Conservation (phyloP, 2,113 vertebrate species). For the Coptodon bakossiorum region DNA sequence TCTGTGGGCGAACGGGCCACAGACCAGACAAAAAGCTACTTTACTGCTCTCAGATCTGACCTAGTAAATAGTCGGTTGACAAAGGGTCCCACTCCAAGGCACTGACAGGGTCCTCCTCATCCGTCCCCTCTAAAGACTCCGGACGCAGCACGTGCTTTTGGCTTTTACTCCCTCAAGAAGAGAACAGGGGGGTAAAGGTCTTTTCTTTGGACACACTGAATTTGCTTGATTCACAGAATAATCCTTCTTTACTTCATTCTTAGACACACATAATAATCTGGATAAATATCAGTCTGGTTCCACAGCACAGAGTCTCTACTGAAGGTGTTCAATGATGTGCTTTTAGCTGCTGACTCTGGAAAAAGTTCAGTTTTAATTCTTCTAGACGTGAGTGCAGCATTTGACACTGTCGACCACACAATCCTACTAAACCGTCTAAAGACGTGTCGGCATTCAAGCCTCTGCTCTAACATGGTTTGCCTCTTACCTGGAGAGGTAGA, state of each 20-base stretch:
- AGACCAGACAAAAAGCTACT: not conserved
- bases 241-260: not conserved
- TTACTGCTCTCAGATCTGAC: not conserved
- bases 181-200: not conserved
- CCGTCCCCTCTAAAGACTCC: constrained; percentile 89
- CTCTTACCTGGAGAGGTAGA: not conserved
- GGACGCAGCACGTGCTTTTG: constrained; percentile 93
- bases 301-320: fast-evolving
- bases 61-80: constrained; percentile 90
- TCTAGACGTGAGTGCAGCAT: fast-evolving
- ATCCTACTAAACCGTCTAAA: not conserved
- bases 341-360: not conserved
- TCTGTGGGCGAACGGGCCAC: not conserved
- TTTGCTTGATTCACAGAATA: not conserved
- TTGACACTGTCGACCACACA: not conserved
- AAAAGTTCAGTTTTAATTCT: fast-evolving
- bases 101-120: constrained; percentile 92
- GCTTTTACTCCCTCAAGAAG: constrained; percentile 79
- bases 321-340: fast-evolving
- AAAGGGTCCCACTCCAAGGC: constrained; percentile 95
- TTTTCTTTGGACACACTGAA: not conserved
- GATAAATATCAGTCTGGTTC: fast-evolving
- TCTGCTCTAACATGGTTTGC: not conserved
- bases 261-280: not conserved
- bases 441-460: fast-evolving